phyloP scores from a whole-genome alignment of 2,797 vertebrate genomes.

The Petrocephalus schoutedeni region DNA sequence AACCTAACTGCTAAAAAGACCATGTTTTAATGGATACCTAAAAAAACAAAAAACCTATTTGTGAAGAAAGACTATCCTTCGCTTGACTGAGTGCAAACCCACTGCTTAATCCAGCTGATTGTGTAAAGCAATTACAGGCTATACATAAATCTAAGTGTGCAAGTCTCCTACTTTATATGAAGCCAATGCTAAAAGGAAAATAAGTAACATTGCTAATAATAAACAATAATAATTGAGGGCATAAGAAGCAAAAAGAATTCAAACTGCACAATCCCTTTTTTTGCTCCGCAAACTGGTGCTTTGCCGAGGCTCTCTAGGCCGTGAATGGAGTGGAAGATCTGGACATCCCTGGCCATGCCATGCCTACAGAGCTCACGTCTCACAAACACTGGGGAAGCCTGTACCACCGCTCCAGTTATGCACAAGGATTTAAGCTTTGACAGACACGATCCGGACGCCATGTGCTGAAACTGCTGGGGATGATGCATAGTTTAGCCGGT shows the following conservation, averaged over 20 bases:
- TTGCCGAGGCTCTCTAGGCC: not conserved
- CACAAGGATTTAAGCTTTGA: not conserved
- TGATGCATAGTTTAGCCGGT: not conserved
- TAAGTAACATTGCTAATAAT: slow-evolving; percentile 19
- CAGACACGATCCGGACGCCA: not conserved
- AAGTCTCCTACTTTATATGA: slow-evolving; percentile 3
- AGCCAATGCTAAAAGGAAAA: slow-evolving; percentile 21
- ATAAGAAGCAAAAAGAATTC: not conserved
- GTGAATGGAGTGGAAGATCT: not conserved
- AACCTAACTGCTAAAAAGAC: not conserved
- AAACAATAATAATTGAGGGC: not conserved
- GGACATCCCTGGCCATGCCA: not conserved
- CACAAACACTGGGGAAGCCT: not conserved
- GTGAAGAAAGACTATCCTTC: not conserved
- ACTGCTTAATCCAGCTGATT: slow-evolving; percentile 18
- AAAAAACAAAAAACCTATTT: not conserved
- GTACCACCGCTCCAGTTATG: not conserved
- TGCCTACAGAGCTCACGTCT: not conserved
- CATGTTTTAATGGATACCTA: slow-evolving; percentile 19
- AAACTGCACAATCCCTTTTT: slow-evolving; percentile 22
- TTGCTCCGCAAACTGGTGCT: not conserved
- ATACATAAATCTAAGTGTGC: slow-evolving; percentile 12
- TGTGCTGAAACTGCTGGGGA: not conserved
- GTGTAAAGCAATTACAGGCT: slow-evolving; percentile 24
- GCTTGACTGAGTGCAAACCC: not conserved